Conservation (phyloP, 2,113 vertebrate genomes). For the Trinectes maculatus region DNA sequence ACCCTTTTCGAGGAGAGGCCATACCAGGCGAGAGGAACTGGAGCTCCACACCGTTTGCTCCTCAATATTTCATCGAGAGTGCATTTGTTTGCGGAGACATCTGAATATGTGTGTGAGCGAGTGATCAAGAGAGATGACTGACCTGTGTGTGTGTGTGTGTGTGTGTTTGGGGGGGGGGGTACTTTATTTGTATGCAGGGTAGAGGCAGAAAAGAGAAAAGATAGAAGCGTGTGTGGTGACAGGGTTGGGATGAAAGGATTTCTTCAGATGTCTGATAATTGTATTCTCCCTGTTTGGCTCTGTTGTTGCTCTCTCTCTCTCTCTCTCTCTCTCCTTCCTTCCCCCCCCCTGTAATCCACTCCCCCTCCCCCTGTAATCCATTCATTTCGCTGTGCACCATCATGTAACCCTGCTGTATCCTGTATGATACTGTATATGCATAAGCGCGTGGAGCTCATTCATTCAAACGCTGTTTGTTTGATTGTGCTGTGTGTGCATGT, state of each 20-base stretch:
- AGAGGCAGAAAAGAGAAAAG: not conserved
- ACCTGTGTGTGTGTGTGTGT: constrained; percentile 39
- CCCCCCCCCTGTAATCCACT: constrained; percentile 13
- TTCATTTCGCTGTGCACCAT: constrained; percentile 45
- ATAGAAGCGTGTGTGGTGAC: constrained; percentile 40
- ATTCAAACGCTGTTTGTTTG: constrained; percentile 55
- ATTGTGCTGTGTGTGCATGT: constrained; percentile 55
- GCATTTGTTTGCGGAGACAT: constrained; percentile 77
- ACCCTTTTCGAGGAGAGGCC: constrained; percentile 37
- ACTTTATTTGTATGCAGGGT: constrained; percentile 54
- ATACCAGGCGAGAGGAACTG: constrained; percentile 57
- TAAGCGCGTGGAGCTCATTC: constrained; percentile 38
- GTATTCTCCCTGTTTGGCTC: constrained; percentile 22
- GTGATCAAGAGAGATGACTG: constrained; percentile 60
- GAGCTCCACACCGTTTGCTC: constrained; percentile 61
- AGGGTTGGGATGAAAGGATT: constrained; percentile 73
- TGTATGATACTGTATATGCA: constrained; percentile 19
- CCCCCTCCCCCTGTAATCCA: constrained; percentile 50
- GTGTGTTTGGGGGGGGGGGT: constrained; percentile 40
- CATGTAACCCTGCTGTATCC: constrained; percentile 20
- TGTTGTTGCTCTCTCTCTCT: constrained; percentile 8
- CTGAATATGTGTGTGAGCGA: constrained; percentile 62
- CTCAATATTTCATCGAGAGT: constrained; percentile 83
- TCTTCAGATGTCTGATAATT: constrained; percentile 57
- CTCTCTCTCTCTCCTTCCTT: constrained; percentile 17